These are phyloP conservation scores for Noctua janthina DNA, from an alignment of 2,888 invertebrate genomes.

Conservation along the genomic window DNA sequence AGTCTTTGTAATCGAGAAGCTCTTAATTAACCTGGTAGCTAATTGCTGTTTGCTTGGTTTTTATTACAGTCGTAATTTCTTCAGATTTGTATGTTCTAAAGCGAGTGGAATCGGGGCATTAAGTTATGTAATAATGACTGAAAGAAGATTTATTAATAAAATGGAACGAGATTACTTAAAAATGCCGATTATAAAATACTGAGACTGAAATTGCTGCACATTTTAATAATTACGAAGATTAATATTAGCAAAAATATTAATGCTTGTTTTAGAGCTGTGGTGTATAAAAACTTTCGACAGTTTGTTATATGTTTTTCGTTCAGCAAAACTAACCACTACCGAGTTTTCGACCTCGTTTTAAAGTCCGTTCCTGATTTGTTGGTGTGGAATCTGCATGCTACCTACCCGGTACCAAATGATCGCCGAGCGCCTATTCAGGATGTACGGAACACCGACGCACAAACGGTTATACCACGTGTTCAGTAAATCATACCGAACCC, in stretches of 20 bases:
- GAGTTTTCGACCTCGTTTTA: no score
- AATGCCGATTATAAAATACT: neutral
- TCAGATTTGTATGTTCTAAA: neutral
- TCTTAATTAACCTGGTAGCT: neutral
- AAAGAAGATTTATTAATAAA: neutral
- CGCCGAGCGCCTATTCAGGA: no score
- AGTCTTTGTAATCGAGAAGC: slow-evolving; percentile 9
- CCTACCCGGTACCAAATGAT: no score
- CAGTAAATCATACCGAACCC: no score
- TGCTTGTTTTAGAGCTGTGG: neutral
- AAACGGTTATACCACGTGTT: no score
- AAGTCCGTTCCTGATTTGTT: neutral
- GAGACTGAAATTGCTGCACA: neutral
- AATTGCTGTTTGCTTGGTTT: slow-evolving; percentile 1
- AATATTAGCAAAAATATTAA: neutral
- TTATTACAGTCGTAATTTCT: slow-evolving; percentile 1
- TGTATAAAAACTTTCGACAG: neutral
- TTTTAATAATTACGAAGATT: neutral
- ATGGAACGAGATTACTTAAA: neutral
- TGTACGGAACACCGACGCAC: no score
- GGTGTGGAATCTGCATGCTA: neutral
- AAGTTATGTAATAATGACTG: slow-evolving; percentile 1
- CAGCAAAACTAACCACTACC: neutral
- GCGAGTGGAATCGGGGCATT: neutral
- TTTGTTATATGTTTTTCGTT: neutral